These are phyloP conservation scores for Neuroterus valhalla DNA, from an alignment of 1,140 invertebrate species.

Conservation along the genomic window DNA sequence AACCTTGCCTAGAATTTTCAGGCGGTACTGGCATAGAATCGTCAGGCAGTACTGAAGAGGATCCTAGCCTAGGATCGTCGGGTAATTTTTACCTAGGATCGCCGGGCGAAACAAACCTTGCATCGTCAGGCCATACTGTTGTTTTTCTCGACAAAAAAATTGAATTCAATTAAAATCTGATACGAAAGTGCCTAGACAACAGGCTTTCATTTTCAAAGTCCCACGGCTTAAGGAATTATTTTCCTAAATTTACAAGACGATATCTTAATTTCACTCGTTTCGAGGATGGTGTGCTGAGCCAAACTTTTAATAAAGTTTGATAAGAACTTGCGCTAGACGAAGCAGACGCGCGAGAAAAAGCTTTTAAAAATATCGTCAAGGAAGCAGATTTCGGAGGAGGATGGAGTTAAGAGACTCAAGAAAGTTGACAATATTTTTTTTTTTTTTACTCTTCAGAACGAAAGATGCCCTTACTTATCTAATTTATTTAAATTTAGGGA, in stretches of 20 bases:
- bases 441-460: background rate
- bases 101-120: too few relatives aligned
- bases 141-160: too few relatives aligned
- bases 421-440: constrained; percentile 11
- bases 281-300: constrained; percentile 24
- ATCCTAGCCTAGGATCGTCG: too few relatives aligned
- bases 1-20: too few relatives aligned
- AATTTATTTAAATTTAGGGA: background rate
- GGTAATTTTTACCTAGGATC: too few relatives aligned
- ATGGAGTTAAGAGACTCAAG: constrained; percentile 1
- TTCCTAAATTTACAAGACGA: constrained; percentile 29
- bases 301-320: constrained; percentile 21
- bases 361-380: constrained; percentile 17
- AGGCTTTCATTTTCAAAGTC: constrained; percentile 8
- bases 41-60: too few relatives aligned
- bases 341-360: background rate
- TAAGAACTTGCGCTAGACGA: background rate
- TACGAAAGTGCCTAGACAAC: constrained; percentile 3
- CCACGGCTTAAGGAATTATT: constrained; percentile 18
- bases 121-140: too few relatives aligned
- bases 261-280: constrained; percentile 31
- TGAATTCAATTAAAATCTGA: background rate
- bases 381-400: constrained; percentile 14
- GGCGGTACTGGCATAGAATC: too few relatives aligned
- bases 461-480: background rate